These are phyloP conservation scores for Microchrysa polita DNA, from an alignment of 2,888 invertebrate species.

Conservation along the genomic window DNA sequence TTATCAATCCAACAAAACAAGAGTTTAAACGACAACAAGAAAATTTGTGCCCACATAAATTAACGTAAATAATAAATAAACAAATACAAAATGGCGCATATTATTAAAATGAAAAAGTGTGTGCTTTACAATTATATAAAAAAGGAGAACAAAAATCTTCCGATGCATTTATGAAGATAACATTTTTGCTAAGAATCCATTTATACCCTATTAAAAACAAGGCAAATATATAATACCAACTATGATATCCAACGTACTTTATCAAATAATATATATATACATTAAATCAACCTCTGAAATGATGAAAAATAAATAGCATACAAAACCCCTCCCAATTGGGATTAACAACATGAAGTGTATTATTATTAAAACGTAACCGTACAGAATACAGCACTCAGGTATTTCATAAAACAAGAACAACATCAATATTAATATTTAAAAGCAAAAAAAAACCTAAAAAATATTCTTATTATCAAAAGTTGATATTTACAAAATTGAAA, in stretches of 20 bases:
- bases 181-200: slow-evolving; percentile 14
- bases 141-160: neutral
- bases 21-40: too few relatives aligned
- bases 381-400: slow-evolving; percentile 43
- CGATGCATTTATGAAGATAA: neutral
- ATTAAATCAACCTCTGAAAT: neutral
- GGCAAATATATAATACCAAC: too few relatives aligned
- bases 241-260: too few relatives aligned
- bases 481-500: slow-evolving; percentile 39
- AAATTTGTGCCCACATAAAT: too few relatives aligned
- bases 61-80: too few relatives aligned
- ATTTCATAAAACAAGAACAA: slow-evolving; percentile 34
- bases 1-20: too few relatives aligned
- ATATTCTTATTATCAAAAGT: slow-evolving; percentile 35
- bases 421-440: slow-evolving; percentile 39
- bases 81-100: too few relatives aligned
- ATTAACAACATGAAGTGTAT: slow-evolving; percentile 14
- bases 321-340: neutral
- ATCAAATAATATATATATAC: neutral
- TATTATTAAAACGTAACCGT: slow-evolving; percentile 32
- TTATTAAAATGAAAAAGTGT: neutral
- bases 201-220: neutral
- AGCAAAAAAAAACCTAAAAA: slow-evolving; percentile 9
- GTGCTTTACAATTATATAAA: slow-evolving; percentile 7
- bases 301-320: neutral